Evolutionary conservation across 2,888 invertebrate genomes (phyloP).

Genomic region (Parasteatoda lunata): DNA sequence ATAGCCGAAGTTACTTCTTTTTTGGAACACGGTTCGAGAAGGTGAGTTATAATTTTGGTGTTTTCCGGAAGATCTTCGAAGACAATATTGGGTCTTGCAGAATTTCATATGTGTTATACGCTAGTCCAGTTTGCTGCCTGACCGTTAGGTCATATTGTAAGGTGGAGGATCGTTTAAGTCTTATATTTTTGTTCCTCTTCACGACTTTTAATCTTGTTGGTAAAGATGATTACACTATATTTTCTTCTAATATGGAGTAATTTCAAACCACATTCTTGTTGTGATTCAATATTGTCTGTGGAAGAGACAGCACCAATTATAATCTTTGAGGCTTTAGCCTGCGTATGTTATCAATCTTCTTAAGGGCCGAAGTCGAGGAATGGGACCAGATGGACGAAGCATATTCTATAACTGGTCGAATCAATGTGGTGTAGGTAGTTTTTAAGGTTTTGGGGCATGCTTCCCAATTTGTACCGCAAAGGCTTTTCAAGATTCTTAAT

Average conservation of each 20-base stretch:
- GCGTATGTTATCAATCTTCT: neutral
- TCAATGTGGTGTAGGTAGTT: neutral
- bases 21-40: too few species aligned
- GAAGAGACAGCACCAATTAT: neutral
- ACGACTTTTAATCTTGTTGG: neutral
- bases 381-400: neutral
- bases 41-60: too few species aligned
- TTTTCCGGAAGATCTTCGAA: too few species aligned
- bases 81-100: too few species aligned
- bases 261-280: neutral
- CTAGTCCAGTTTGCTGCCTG: too few species aligned
- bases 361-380: neutral
- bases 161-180: too few species aligned
- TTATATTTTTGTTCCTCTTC: too few species aligned
- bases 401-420: neutral
- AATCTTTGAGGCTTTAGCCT: neutral
- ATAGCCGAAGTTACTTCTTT: too few species aligned
- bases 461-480: neutral
- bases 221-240: neutral
- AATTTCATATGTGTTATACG: too few species aligned
- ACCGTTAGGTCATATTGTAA: too few species aligned
- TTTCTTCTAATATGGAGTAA: neutral
- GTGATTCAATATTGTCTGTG: neutral
- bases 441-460: neutral
- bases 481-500: neutral